Evolutionary conservation across 2,113 vertebrate genomes (phyloP), one percentile per base, ranked within the genome.

Genomic region (human): DNA sequence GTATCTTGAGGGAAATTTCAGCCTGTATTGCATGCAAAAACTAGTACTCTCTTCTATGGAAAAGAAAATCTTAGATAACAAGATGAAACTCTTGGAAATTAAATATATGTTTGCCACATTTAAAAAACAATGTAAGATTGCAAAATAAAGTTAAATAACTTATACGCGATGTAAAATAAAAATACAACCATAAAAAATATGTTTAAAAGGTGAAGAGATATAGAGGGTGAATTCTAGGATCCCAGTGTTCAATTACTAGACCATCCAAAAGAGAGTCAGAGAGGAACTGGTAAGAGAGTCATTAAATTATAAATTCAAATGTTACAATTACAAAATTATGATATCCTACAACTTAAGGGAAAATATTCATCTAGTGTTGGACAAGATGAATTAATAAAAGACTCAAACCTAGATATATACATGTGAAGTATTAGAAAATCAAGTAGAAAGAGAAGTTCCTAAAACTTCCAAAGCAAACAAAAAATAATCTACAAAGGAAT

Each of bases 401-500:
- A 66, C 32, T 84, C 25, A 92, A 92, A 89, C n/a, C 22, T 76
- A 72, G 57, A 89, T 48, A 55, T 45, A 68, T 73, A 16, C 22
- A 79, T 92, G 7, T 38, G 32, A 89, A 70, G 35, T 80, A 57
- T 11, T 75, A 85, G 88, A 92, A 89, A 81, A 55, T 87, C 16
- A 72, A 72, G 11, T 59, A 70, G 70, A 64, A 80, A 95, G 11
- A 79, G 35, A 45, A 82, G 7, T 52, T 89, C 8, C 72, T 96
- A 57, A 92, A 92, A 61, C 45, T 66, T 76, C 32, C 40, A 91
- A 79, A 43, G 40, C 76, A n/a, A 94, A 78, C 50, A 32, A 72
- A 94, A 96, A n/a, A 68, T 35, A 93, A 90, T 57, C 38, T n/a
- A 66, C 12, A 85, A 93, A 81, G 45, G 50, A 72, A 73, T 82